Conservation (phyloP, 2,888 invertebrate species). For the Alloplasta piceator region DNA sequence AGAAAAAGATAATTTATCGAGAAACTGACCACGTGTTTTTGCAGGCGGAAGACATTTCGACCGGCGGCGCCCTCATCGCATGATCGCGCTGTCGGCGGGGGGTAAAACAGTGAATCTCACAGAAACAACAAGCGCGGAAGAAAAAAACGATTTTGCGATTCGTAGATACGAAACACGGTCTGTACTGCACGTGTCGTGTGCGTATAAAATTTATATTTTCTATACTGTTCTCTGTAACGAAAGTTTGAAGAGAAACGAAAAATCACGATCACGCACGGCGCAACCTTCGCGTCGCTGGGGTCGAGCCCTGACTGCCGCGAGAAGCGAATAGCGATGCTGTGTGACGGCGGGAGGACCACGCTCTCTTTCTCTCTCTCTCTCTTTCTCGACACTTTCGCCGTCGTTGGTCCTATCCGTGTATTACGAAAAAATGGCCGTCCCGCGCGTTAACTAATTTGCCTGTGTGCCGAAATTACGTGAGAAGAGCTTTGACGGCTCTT, state of each 20-base stretch:
- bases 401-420: neutral
- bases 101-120: no score
- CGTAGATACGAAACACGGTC: no score
- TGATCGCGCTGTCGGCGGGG: neutral
- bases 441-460: neutral
- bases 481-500: neutral
- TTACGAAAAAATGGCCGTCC: neutral
- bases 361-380: constrained; percentile 70
- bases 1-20: constrained; percentile 6
- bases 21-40: constrained; percentile 77
- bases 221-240: constrained; percentile 11
- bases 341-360: constrained; percentile 61
- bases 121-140: no score
- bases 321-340: constrained; percentile 41
- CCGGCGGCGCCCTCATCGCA: constrained; percentile 46
- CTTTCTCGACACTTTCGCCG: neutral
- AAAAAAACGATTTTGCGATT: no score
- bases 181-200: no score
- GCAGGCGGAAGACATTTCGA: constrained; percentile 74
- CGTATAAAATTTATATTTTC: no score
- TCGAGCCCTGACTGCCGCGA: constrained; percentile 79
- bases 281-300: constrained; percentile 78
- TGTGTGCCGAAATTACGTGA: constrained; percentile 6
- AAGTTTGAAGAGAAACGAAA: constrained; percentile 45
- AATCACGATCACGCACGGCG: constrained; percentile 69